Evolutionary conservation across 2,888 invertebrate species (phyloP).

Genomic region (Colletes collaris): DNA sequence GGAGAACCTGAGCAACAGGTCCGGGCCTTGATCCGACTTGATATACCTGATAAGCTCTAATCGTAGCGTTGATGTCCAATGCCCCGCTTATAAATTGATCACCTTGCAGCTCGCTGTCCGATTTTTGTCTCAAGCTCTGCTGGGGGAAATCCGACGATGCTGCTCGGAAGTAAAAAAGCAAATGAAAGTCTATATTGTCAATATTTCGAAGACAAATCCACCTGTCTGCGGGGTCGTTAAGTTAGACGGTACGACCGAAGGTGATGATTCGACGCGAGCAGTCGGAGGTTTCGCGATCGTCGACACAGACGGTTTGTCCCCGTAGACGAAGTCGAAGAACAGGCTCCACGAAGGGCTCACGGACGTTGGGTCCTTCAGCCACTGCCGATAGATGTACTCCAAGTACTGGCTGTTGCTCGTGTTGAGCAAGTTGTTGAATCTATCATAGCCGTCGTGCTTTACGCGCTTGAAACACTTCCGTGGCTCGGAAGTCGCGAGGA

Average conservation of each 20-base stretch:
- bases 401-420: slow-evolving; percentile 74
- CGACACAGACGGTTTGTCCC: neutral
- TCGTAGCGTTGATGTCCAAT: slow-evolving; percentile 73
- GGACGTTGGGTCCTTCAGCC: slow-evolving; percentile 72
- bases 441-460: slow-evolving; percentile 14
- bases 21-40: neutral
- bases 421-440: slow-evolving; percentile 67
- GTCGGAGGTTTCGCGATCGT: neutral
- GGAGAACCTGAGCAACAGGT: neutral
- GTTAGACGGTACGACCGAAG: neutral
- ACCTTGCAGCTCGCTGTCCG: slow-evolving; percentile 58
- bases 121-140: slow-evolving; percentile 44
- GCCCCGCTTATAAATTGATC: slow-evolving; percentile 49
- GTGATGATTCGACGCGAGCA: slow-evolving; percentile 11
- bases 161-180: slow-evolving; percentile 12
- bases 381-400: slow-evolving; percentile 75
- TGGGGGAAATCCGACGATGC: slow-evolving; percentile 15
- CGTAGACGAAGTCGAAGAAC: slow-evolving; percentile 68
- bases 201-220: neutral
- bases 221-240: neutral
- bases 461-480: slow-evolving; percentile 7
- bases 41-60: slow-evolving; percentile 77
- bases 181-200: neutral
- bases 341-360: slow-evolving; percentile 74
- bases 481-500: neutral